A percentile compares a stretch with the other conserved stretches of the same genome.
Conservation (phyloP, 1,140 invertebrate genomes). For the Yoshiicerus persimilis region DNA sequence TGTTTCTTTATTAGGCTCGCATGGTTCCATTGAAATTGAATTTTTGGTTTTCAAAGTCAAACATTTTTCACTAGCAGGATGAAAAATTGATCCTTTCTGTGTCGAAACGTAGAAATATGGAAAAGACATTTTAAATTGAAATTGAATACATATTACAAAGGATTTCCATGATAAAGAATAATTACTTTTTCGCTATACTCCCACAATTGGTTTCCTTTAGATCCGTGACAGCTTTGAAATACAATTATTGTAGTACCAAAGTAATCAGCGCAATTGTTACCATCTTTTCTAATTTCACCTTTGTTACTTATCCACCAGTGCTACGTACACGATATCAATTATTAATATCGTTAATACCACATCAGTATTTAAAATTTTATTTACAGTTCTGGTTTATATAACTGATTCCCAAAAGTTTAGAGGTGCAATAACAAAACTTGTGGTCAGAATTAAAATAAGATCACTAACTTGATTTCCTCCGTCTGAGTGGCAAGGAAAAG, state of each 20-base stretch:
- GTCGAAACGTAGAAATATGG: background rate
- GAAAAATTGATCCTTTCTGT: background rate
- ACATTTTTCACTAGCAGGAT: background rate
- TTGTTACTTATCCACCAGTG: background rate
- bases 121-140: background rate
- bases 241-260: background rate
- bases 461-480: constrained; percentile 89
- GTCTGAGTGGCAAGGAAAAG: constrained; percentile 77
- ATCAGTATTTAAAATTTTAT: too few species aligned
- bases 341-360: too few species aligned
- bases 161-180: background rate
- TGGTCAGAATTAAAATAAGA: background rate
- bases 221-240: background rate
- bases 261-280: constrained; percentile 11
- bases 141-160: background rate
- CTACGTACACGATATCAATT: background rate
- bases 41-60: background rate
- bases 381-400: too few species aligned
- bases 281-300: constrained; percentile 3
- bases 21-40: background rate
- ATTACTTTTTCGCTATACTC: background rate
- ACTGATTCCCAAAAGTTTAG: too few species aligned
- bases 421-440: background rate
- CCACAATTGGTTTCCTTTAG: constrained; percentile 23
- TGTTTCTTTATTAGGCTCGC: background rate